These are phyloP conservation scores for Smutsia gigantea DNA, from an alignment of 2,797 vertebrate species.

Conservation along the genomic window DNA sequence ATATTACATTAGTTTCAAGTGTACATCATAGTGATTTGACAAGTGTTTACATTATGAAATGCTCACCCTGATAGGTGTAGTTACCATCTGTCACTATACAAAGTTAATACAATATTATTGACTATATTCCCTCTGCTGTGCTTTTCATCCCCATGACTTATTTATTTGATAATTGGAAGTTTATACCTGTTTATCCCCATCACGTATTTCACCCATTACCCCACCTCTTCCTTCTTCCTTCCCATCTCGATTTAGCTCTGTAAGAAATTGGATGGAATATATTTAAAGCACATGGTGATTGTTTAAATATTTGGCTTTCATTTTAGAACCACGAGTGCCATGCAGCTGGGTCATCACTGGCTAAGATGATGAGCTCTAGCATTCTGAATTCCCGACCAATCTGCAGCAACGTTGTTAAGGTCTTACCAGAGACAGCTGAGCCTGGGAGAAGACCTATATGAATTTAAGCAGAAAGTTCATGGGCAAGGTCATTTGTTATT, in stretches of 20 bases:
- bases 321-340: background rate
- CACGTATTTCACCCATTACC: too few relatives aligned
- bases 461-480: background rate
- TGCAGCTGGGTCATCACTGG: background rate
- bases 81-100: too few relatives aligned
- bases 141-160: too few relatives aligned
- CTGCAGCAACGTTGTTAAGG: background rate
- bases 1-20: too few relatives aligned
- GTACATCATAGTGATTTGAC: too few relatives aligned
- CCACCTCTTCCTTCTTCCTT: background rate
- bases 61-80: too few relatives aligned
- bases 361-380: background rate
- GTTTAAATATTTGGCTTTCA: background rate
- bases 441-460: background rate
- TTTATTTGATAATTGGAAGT: too few relatives aligned
- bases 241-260: background rate
- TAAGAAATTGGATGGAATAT: background rate
- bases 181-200: too few relatives aligned
- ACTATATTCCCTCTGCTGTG: too few relatives aligned
- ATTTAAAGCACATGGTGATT: background rate
- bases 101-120: too few relatives aligned
- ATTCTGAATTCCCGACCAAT: background rate
- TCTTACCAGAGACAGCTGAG: background rate
- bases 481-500: background rate
- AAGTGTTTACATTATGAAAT: too few relatives aligned